Evolutionary conservation across 2,888 invertebrate species (phyloP).

Genomic region (Gordius sp.): DNA sequence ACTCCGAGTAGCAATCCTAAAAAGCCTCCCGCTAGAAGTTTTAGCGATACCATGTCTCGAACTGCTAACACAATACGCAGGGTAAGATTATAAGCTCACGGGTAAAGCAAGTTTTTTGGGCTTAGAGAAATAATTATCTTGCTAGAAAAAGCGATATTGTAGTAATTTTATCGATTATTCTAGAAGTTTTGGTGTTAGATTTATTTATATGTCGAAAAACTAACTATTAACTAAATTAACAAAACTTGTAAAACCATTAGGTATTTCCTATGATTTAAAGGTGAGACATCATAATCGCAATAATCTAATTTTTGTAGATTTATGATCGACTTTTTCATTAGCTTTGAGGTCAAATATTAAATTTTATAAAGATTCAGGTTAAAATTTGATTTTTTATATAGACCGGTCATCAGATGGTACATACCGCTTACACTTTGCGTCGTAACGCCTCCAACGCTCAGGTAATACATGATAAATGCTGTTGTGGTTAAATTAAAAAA

Average conservation of each 20-base stretch:
- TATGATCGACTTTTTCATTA: too few species aligned
- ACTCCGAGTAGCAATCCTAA: slow-evolving; percentile 96
- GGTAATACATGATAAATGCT: too few species aligned
- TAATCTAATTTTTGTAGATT: too few species aligned
- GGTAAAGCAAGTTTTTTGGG: neutral
- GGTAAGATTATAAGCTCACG: neutral
- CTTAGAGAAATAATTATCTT: neutral
- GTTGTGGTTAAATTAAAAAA: too few species aligned
- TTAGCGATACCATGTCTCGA: slow-evolving; percentile 47
- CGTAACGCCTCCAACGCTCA: neutral
- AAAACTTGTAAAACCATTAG: too few species aligned
- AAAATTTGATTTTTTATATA: too few species aligned
- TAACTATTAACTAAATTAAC: too few species aligned
- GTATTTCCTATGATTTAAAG: too few species aligned
- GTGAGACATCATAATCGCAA: too few species aligned
- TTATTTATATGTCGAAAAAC: neutral
- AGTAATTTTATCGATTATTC: neutral
- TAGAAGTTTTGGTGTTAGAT: neutral
- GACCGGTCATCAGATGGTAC: neutral
- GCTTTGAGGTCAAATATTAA: too few species aligned
- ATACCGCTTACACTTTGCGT: neutral
- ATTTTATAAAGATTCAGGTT: too few species aligned
- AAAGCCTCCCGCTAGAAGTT: slow-evolving; percentile 66
- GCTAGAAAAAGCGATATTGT: neutral
- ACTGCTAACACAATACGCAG: slow-evolving; percentile 20